Evolutionary conservation across 1,140 invertebrate species (phyloP).

Genomic region (Sipha flava): DNA sequence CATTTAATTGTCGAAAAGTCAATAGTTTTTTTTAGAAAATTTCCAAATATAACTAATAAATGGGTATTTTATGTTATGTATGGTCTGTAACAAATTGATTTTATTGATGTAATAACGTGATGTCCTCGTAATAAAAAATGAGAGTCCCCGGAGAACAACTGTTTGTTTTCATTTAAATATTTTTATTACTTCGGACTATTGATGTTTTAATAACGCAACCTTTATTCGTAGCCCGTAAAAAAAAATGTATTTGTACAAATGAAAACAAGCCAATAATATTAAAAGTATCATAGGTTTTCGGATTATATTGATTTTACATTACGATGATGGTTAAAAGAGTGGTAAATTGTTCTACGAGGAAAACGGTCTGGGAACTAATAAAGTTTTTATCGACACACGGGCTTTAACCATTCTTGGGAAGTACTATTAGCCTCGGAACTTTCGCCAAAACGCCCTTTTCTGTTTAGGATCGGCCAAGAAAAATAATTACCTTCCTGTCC

Average conservation of each 20-base stretch:
- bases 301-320: not conserved
- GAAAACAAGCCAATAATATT: not conserved
- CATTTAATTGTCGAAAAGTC: too few species aligned
- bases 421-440: not conserved
- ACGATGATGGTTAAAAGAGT: not conserved
- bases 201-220: not conserved
- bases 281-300: not conserved
- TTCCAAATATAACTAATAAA: not conserved
- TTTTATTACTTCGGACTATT: not conserved
- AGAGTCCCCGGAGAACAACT: not conserved
- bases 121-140: not conserved
- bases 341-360: not conserved
- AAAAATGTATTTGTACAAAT: not conserved
- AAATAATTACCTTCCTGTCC: constrained; percentile 1
- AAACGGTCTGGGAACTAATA: not conserved
- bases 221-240: not conserved
- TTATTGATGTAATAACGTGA: not conserved
- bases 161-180: not conserved
- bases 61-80: not conserved
- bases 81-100: not conserved
- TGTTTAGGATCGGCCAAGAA: constrained; percentile 18
- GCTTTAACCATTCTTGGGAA: not conserved
- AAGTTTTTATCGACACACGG: constrained; percentile 7
- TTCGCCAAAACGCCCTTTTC: constrained; percentile 18
- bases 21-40: too few species aligned